A percentile compares a stretch with the other conserved stretches of the same genome.
These are phyloP conservation scores for Drosophila mojavensis DNA, from an alignment of 1,140 invertebrate species.

Conservation along the genomic window DNA sequence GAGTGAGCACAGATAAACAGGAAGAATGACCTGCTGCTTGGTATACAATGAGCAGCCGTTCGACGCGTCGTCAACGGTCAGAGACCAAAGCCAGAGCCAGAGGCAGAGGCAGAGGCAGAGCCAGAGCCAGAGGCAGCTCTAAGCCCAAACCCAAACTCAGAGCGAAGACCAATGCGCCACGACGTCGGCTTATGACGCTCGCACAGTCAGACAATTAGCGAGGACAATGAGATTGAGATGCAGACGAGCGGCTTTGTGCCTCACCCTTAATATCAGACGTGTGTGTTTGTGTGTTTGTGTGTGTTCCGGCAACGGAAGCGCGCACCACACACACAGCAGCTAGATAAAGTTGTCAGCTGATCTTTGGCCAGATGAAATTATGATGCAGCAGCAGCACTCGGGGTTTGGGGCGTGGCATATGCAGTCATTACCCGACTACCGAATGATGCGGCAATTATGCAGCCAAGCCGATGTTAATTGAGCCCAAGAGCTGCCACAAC, in stretches of 20 bases:
- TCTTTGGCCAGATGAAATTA: slow-evolving; percentile 47
- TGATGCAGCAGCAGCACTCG: slow-evolving; percentile 2
- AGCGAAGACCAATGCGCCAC: slow-evolving; percentile 29
- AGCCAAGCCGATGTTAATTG: slow-evolving; percentile 52
- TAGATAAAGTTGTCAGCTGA: slow-evolving; percentile 81
- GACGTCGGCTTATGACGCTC: slow-evolving; percentile 49
- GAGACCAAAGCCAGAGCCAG: slow-evolving; percentile 22
- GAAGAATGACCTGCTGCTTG: slow-evolving; percentile 81
- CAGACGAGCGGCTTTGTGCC: slow-evolving; percentile 54
- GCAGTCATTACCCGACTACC: slow-evolving; percentile 47
- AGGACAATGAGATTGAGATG: slow-evolving; percentile 79
- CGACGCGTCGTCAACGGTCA: slow-evolving; percentile 22
- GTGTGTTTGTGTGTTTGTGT: slow-evolving; percentile 58
- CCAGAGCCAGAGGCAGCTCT: slow-evolving; percentile 27
- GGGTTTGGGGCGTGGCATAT: slow-evolving; percentile 24
- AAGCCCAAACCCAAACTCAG: slow-evolving; percentile 40
- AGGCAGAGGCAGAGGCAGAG: slow-evolving; percentile 5
- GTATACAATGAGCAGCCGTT: slow-evolving; percentile 47
- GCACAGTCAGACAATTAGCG: slow-evolving; percentile 72
- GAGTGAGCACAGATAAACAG: slow-evolving; percentile 63
- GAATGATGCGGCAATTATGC: slow-evolving; percentile 67
- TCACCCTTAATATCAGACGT: slow-evolving; percentile 29
- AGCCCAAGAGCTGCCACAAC: slow-evolving; percentile 11
- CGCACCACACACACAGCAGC: slow-evolving; percentile 61
- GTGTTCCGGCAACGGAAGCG: slow-evolving; percentile 74